phyloP scores from a whole-genome alignment of 2,888 invertebrate genomes.

The Ectemnius lituratus region DNA sequence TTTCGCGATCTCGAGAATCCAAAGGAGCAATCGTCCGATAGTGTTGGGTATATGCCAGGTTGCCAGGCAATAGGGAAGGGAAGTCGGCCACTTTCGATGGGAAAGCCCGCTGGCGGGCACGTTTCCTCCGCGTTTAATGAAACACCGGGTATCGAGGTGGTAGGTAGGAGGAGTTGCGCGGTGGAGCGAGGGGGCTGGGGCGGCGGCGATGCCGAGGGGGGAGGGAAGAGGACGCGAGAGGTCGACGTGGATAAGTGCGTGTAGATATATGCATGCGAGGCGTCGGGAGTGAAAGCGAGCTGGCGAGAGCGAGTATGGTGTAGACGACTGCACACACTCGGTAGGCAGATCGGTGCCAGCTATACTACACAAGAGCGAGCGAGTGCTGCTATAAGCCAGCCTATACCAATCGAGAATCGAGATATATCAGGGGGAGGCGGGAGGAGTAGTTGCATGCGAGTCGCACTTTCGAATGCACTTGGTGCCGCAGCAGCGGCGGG shows the following conservation, averaged over 20 bases:
- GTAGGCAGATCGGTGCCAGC: constrained; percentile 67
- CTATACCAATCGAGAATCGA: constrained; percentile 46
- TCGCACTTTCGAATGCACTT: constrained; percentile 65
- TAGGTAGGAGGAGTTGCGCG: not conserved
- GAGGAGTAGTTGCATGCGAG: constrained; percentile 58
- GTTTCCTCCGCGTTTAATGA: constrained; percentile 54
- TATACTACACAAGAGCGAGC: not conserved
- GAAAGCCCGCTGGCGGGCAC: constrained; percentile 37
- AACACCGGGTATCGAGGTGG: constrained; percentile 26
- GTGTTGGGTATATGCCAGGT: not conserved
- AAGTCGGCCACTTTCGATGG: constrained; percentile 47
- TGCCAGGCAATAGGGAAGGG: constrained; percentile 29
- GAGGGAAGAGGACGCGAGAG: constrained; percentile 16
- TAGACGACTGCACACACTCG: constrained; percentile 29
- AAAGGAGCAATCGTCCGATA: not conserved
- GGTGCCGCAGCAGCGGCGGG: constrained; percentile 49
- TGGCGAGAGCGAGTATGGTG: not conserved
- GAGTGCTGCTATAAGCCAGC: constrained; percentile 36
- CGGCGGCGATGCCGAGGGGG: no score
- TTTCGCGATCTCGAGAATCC: constrained; percentile 1
- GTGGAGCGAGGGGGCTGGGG: constrained; percentile 22
- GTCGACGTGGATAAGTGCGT: constrained; percentile 38
- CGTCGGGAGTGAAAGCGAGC: constrained; percentile 66
- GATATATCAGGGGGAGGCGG: constrained; percentile 30
- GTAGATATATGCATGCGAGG: constrained; percentile 47